Base-by-base conservation (phyloP, 2,888 invertebrate genomes). In the Drosophila neutralis region DNA sequence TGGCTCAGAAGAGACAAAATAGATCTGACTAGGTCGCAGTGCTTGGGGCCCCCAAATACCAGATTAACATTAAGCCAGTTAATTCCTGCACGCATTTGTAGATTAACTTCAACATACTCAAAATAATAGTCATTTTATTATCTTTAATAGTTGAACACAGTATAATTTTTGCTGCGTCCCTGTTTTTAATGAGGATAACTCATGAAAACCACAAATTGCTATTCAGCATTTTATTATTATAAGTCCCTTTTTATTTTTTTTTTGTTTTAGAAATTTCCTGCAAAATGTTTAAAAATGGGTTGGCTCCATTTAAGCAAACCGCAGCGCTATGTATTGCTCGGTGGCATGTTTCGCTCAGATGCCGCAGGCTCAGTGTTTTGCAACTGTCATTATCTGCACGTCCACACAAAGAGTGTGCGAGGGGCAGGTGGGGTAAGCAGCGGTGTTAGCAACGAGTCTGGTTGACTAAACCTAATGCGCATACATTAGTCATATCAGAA, bases 401-500 rank as follows among this genome's bases (percentile, higher is more conserved):
- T 80, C 65, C 80, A 40, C 68, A 64, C 53, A 21, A 57, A 35
- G 56, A n/a, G 15, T 8, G 40, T 11, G 2, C 27, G 24, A 2
- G 21, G 21, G 15, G n/a, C 24, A 1, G 10, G 8, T 4, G 18
- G 15, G 38, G 15, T 0, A 11, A n/a, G 33, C 15, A 21, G 36
- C 49, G 45, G 24, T 45, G 59, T 38, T 40, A 61, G 35, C 13
- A 35, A 35, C 31, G 42, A 21, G 61, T 64, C 36, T 58, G 76
- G 69, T 78, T 76, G 56, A 69, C 71, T 64, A 58, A 72, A 72
- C 42, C 71, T 81, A 86, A 87, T 85, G 87, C 73, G 76, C 84
- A 81, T 82, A 82, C 87, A 85, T 89, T 87, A 85, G 82, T 85
- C 89, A 85, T 89, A 85, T 89, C 84, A 77, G 73, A 56, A 76